Base-by-base conservation (phyloP, 1,140 invertebrate species). In the Tribolium castaneum region DNA sequence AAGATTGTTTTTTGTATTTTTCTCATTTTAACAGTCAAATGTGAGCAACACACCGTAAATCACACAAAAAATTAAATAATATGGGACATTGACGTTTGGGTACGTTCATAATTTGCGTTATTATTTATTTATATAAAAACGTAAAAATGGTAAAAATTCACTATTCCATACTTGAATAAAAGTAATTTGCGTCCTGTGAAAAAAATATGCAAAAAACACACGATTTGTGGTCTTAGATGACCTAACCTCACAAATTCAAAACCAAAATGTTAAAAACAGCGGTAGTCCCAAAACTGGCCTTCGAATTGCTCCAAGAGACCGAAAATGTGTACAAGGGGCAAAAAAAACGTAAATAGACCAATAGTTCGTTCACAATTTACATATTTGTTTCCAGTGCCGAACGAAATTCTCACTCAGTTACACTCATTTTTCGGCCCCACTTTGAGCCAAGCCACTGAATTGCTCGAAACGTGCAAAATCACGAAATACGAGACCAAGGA, bases 361-460 rank as follows among this genome's bases (percentile, higher is more conserved):
- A 52, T 16, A 13, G 2, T 39, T 10, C 7, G 0, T 13, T 10
- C 12, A 49, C 39, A 74, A 0, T 39, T n/a, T 30, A 16, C 3
- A 19, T 51, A 25, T 14, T 52, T 14, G 3, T 2, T 81, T 81
- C 45, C 51, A 85, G 84, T 85, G 81, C 39, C 88, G 85, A 89
- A 91, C 83, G 87, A 90, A 76, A 87, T 86, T 70, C 75, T 92
- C 12, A 78, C 91, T 22, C 85, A 84, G 7, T 77, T 93, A 3
- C 87, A 90, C 81, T 89, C 88, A 9, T 80, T 90, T 5, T 92
- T 91, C 86, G 91, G 90, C 4, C 75, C 78, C 12, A 83, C 87
- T 13, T 86, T 93, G 70, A 87, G 90, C 84, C 87, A 88, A 79
- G 89, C 91, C 5, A 83, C 91, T 39, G 90, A 92, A 81, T 85